These are phyloP conservation scores for Siniperca undulata DNA, from an alignment of 2,797 vertebrate genomes.

Conservation along the genomic window DNA sequence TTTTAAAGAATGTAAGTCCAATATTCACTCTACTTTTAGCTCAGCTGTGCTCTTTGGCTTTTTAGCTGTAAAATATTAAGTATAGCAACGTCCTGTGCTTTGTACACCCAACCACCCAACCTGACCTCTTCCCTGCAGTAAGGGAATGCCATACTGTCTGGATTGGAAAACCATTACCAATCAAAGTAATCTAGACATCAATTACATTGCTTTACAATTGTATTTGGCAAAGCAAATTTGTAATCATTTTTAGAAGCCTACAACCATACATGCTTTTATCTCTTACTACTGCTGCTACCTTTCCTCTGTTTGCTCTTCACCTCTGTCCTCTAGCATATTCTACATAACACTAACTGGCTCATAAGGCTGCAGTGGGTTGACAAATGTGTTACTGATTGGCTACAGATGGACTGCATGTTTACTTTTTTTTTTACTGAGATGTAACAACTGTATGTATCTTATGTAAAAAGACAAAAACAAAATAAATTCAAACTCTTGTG, in stretches of 20 bases:
- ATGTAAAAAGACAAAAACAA: background rate
- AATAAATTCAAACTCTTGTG: slow-evolving; percentile 11
- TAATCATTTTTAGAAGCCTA: background rate
- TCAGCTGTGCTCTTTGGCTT: background rate
- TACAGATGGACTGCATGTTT: background rate
- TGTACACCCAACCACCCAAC: background rate
- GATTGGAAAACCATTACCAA: background rate
- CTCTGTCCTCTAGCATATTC: background rate
- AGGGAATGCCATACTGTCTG: background rate
- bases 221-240: background rate
- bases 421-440: background rate
- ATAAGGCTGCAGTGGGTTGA: background rate
- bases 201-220: background rate
- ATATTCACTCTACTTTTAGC: background rate
- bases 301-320: background rate
- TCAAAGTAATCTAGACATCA: background rate
- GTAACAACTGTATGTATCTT: background rate
- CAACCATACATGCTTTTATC: background rate
- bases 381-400: background rate
- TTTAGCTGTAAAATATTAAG: background rate
- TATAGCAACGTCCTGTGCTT: background rate
- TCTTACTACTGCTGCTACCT: background rate
- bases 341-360: background rate
- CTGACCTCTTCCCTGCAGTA: background rate
- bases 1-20: background rate